phyloP scores from a whole-genome alignment of 2,797 vertebrate genomes.

The Octomys mimax region DNA sequence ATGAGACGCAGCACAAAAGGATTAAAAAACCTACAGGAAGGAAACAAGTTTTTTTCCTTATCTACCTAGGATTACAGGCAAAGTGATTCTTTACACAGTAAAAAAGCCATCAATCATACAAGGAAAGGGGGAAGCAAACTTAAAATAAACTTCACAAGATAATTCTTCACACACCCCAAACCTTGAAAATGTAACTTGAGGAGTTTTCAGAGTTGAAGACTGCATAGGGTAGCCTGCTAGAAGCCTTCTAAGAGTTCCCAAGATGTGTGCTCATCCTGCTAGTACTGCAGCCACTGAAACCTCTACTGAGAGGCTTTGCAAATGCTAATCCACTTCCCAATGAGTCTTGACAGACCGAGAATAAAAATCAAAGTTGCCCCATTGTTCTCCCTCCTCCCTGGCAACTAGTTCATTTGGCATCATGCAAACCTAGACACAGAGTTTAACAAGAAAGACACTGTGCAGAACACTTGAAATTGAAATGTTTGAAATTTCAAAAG shows the following conservation, averaged over 20 bases:
- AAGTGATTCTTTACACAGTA: background rate
- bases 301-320: background rate
- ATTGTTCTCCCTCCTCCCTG: background rate
- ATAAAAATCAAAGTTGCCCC: slow-evolving; percentile 9
- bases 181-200: background rate
- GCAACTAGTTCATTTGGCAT: background rate
- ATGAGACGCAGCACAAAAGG: background rate
- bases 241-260: background rate
- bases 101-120: background rate
- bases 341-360: slow-evolving; percentile 32
- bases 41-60: background rate
- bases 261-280: background rate
- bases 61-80: background rate
- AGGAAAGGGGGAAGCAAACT: background rate
- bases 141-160: slow-evolving; percentile 18
- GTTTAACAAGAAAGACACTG: background rate
- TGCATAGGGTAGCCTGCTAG: background rate
- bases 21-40: background rate
- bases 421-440: background rate
- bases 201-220: background rate
- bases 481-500: slow-evolving; percentile 68
- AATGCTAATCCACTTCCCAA: slow-evolving; percentile 12
- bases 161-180: background rate
- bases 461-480: slow-evolving; percentile 67
- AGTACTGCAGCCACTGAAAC: background rate